Evolutionary conservation across 2,797 vertebrate genomes (phyloP), one percentile per base, ranked within the genome.

Genomic region (Erethizon dorsatum): DNA sequence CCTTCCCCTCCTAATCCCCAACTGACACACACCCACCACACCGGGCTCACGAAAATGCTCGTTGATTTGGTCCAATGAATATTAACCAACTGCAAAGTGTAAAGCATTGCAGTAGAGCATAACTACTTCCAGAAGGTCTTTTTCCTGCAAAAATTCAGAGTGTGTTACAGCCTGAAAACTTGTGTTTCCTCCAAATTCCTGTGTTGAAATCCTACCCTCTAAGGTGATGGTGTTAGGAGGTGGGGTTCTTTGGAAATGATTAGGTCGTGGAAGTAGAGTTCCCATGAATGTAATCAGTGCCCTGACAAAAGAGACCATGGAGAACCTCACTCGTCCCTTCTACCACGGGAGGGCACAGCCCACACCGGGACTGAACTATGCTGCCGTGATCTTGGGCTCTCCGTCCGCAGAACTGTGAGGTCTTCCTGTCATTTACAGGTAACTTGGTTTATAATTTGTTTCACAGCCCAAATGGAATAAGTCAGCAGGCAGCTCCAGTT

Each of bases 71-170:
- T 79, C 41, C 75, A 90, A 0, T 89, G 9, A 97, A 71, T 31
- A 57, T 37, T 61, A 94, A 47, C 22, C 2, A 85, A 59, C 26
- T 41, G 31, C 5, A 69, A 73, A 31, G 50, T 75, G n/a, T 37
- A 41, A 41, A 41, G 37, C 88, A 33, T 75, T 45, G 17, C 47
- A 52, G 7, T 54, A 75, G n/a, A 88, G 50, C 8, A 47, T 28
- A 37, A 54, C 63, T 73, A 37, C 61, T 95, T 92, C 17, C 20
- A 89, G 88, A 71, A 37, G 56, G 3, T 78, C 88, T 96, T 80
- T 54, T 79, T 18, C 6, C 57, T 24, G 57, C 2, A 75, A 88
- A 75, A 83, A 41, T 67, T 84, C n/a, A 56, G 31, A 83, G 9
- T 3, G 50, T 11, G 5, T 13, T n/a, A 26, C 37, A 12, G 45